Base-by-base conservation (phyloP, 2,888 invertebrate species). In the Oegoconia quadripuncta region DNA sequence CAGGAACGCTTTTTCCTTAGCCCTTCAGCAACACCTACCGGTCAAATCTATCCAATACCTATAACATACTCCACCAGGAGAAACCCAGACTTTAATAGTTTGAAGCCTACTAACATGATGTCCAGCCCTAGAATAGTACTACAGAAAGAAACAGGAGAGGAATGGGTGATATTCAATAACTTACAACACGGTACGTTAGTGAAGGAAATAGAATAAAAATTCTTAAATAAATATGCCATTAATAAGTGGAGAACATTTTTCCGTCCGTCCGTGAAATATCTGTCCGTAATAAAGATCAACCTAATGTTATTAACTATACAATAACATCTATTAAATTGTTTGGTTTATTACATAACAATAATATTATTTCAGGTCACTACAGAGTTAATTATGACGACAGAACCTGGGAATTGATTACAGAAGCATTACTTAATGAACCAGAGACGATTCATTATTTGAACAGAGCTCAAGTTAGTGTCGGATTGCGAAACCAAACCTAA, bases 131-230 rank as follows among this genome's bases (percentile, higher is more conserved):
- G 58, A 5, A 70, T 74, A 26, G 68, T 68, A 0, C 34, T 79
- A 0, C 46, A 55, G 1, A 76, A 74, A 39, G 44, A 41, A 1
- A 39, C 63, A 13, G 73, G 67, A 0, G 73, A 77, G 41, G 83
- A 88, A 41, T 92, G 92, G 92, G 88, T 92, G 17, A 79, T 93
- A 27, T 83, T 92, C 37, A 93, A 93, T 59, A 62, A 91, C 35
- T 78, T 90, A 43, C 90, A 92, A 68, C 91, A 91, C 48, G 91
- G 92, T 91, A 66, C 53, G 50, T 36, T 32, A 17, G 7, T 29
- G 11, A 28, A 25, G 18, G 9, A 8, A 13, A 36, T 25, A 1
- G 20, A 29, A 25, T 3, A 29, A 29, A 3, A 18, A 8, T 6
- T 29, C 3, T 9, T 15, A n/a, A n/a, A n/a, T n/a, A n/a, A n/a